Evolutionary conservation across 2,113 vertebrate genomes (phyloP), one percentile per base, ranked within the genome.

Genomic region (Apodemus speciosus): DNA sequence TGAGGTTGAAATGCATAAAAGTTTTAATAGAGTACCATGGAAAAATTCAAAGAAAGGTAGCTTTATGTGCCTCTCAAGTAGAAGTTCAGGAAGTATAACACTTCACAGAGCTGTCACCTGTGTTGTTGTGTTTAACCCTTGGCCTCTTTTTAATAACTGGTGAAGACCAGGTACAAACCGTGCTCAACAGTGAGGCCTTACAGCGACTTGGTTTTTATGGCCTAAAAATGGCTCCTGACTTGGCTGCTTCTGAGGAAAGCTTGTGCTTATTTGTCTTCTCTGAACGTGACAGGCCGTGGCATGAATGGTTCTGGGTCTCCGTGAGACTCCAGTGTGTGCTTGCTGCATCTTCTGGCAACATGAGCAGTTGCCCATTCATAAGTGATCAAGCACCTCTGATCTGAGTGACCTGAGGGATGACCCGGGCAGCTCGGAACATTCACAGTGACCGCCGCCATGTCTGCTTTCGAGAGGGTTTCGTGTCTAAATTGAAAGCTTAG

Each of bases 101-200:
- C 21, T 68, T 90, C 46, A 72, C 71, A 94, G 46, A 85, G 35
- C 20, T 91, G 38, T 64, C 49, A 71, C 7, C 11, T 46, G 27
- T 38, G 38, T 72, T 80, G 73, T 90, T 92, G 4, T 80, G 51
- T 81, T 92, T 85, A 85, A 51, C 75, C 38, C 60, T 93, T 40
- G 76, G 14, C 77, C 53, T 90, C 38, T 83, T 81, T 95, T 96
- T 93, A 71, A 94, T 0, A 93, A 85, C 56, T 60, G 64, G 15
- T 79, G 27, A 56, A 79, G 56, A 25, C 90, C 76, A 88, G 35
- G 10, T 81, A 89, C 23, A 79, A 16, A 68, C 62, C 87, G 11
- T 64, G 75, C 90, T 73, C 68, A 56, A 72, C 68, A 60, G 30
- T 90, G 83, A 93, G 62, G 77, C 40, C 85, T 40, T 87, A 84